Evolutionary conservation across 2,113 vertebrate species (phyloP).

Genomic region (Epinephelus moara): DNA sequence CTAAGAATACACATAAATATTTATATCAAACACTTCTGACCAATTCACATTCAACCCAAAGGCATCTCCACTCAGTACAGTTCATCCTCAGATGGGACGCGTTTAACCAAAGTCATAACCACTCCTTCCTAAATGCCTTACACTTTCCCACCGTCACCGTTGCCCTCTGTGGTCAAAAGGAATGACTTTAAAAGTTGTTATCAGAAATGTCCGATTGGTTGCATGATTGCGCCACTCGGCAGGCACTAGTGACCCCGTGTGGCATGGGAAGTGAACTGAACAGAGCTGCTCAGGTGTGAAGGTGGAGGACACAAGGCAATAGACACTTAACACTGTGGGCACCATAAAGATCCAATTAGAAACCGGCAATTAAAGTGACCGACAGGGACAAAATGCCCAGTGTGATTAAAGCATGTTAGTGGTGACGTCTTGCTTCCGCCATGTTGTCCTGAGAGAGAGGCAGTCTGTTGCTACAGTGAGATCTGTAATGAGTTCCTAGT

Average conservation of each 20-base stretch:
- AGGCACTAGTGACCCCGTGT: constrained; percentile 74
- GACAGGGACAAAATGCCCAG: not conserved
- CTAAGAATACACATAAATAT: not conserved
- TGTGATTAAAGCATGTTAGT: not conserved
- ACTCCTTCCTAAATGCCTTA: not conserved
- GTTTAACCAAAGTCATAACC: not conserved
- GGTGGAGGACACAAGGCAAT: not conserved
- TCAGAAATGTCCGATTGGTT: constrained; percentile 33
- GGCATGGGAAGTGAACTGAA: constrained; percentile 31
- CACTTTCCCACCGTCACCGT: not conserved
- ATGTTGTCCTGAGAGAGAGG: not conserved
- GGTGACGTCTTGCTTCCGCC: not conserved
- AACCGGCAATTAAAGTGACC: not conserved
- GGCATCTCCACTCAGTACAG: not conserved
- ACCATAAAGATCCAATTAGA: not conserved
- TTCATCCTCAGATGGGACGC: too few relatives aligned
- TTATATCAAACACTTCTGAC: not conserved
- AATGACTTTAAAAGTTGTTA: constrained; percentile 61
- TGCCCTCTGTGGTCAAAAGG: constrained; percentile 4
- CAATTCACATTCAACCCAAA: not conserved
- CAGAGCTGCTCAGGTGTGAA: not conserved
- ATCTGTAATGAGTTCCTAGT: not conserved
- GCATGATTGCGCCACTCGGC: constrained; percentile 40
- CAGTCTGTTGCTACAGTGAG: not conserved
- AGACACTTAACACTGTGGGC: not conserved